Base-by-base conservation (phyloP, 2,797 vertebrate genomes). In the Urocyon cinereoargenteus region DNA sequence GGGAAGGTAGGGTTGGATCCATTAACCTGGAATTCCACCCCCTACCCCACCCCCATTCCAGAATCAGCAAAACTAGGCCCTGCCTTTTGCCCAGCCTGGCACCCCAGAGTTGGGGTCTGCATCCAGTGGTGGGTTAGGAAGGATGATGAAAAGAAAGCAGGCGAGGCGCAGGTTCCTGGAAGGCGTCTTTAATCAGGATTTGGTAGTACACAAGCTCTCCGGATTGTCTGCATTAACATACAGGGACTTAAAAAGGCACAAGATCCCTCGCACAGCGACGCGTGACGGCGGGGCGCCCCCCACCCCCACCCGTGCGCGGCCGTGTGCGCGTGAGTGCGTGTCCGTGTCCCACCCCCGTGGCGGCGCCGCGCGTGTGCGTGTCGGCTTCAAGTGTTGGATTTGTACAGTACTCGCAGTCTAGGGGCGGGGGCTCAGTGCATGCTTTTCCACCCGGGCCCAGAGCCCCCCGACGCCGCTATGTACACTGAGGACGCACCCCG, bases 201-300 rank as follows among this genome's bases (percentile, higher is more conserved):
- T 99, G 99, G 99, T 99, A 99, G 98, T 99, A 99, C 99, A 99
- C 99, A 99, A 99, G 99, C 99, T 98, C 99, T 99, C 98, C 99
- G 99, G 99, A 99, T 99, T 99, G 99, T 99, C 99, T 99, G 99
- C 99, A 99, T 99, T 99, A 99, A 99, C 99, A 99, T 99, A 99
- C 99, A 99, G 99, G 99, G 99, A 99, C 99, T 99, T 98, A 99
- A 99, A 99, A 99, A 99, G 99, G 99, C 99, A 99, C 99, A 99
- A 99, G 99, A 99, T 99, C 99, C 99, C 99, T 99, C 99, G 99
- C 99, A 99, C 99, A 99, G 99, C 99, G 97, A 84, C 96, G 75
- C 93, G 28, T 83, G 86, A 66, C 49, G 88, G 88, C 70, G n/a
- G 95, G 96, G 93, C 49, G 62, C 92, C 90, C 93, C 34, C 95